phyloP scores from a whole-genome alignment of 2,797 vertebrate genomes.

The Hydrophis major region DNA sequence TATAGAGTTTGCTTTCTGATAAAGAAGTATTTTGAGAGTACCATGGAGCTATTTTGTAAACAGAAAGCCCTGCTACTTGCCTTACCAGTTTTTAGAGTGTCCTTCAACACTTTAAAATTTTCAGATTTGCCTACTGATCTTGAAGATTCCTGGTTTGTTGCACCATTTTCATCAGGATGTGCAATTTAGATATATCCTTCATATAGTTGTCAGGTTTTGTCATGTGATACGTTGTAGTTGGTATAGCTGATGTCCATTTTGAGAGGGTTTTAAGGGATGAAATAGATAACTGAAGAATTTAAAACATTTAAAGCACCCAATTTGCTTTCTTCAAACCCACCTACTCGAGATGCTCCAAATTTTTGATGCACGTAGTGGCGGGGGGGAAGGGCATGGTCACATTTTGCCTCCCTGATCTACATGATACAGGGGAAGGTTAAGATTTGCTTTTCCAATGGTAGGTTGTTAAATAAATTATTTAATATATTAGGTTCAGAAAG shows the following conservation, averaged over 20 bases:
- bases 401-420: not conserved
- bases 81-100: not conserved
- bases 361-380: not conserved
- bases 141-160: not conserved
- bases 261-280: not conserved
- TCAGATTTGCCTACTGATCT: not conserved
- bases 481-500: not conserved
- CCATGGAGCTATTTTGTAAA: not conserved
- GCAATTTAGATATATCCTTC: not conserved
- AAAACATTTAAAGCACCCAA: not conserved
- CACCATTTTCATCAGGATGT: not conserved
- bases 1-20: not conserved
- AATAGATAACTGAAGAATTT: not conserved
- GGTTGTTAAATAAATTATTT: not conserved
- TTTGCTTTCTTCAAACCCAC: not conserved
- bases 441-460: not conserved
- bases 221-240: not conserved
- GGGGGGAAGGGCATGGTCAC: not conserved
- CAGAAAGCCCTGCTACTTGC: not conserved
- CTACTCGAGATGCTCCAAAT: not conserved
- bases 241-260: not conserved
- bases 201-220: not conserved
- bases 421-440: not conserved
- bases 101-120: not conserved
- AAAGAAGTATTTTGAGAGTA: not conserved